Evolutionary conservation across 2,113 vertebrate genomes (phyloP), one percentile per base, ranked within the genome.

Genomic region (Tupaia chinensis): DNA sequence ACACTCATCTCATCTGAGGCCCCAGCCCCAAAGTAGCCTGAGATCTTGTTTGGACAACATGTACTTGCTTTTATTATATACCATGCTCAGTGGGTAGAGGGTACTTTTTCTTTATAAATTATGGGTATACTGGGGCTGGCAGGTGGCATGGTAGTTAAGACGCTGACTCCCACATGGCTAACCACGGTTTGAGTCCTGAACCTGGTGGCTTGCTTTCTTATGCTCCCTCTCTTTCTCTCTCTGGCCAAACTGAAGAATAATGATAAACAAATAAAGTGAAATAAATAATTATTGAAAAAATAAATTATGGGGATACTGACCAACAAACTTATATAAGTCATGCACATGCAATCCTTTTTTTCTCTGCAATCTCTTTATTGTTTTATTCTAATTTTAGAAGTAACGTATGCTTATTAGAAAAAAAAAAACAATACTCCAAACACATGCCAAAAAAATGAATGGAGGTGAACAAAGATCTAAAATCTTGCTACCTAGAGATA

Each of bases 381-480:
- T 27, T 81, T 96, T 73, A 74, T 69, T 81, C 56, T 66, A 81
- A 89, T 87, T 81, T 95, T 80, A 76, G 73, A 91, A 81, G 25
- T 63, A 83, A 85, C 53, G 56, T 65, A 20, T n/a, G 12, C 20
- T 83, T 78, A 76, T 14, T 89, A 53, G 44, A 7, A 78, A 32
- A 87, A n/a, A n/a, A n/a, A 65, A 44, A 44, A 44, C 3, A 65
- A 44, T 29, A 58, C 54, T 66, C 15, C 63, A 94, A 80, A 85
- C 63, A 94, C 76, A 85, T 80, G 6, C 73, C 32, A 87, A 61
- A 32, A 32, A 82, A 70, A n/a, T 56, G 8, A 83, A 13, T 19
- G 54, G 58, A 93, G 84, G 87, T 84, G 93, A 66, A 29, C 20
- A 82, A 94, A 92, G 14, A 84, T 54, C 19, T 89, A 32, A 27